Percentiles rank a stretch among this genome's conserved stretches.
Conservation (phyloP, 1,140 invertebrate species). For the Microplitis demolitor region DNA sequence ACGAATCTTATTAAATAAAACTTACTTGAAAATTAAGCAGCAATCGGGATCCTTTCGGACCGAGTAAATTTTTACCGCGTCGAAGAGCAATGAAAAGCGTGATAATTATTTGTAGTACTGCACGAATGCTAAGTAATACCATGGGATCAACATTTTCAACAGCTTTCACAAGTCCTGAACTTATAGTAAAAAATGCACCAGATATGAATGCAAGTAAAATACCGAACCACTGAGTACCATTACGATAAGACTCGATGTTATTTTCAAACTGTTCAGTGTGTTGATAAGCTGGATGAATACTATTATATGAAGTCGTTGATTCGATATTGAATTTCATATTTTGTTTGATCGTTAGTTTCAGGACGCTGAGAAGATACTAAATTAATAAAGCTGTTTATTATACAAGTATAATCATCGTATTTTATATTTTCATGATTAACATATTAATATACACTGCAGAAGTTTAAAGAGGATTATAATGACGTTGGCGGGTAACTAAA, state of each 20-base stretch:
- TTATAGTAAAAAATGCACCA: slow-evolving; percentile 62
- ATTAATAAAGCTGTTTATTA: neutral
- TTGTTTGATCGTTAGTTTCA: neutral
- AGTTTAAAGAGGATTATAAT: slow-evolving; percentile 41
- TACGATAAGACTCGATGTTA: slow-evolving; percentile 50
- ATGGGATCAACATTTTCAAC: slow-evolving; percentile 60
- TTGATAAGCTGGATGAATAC: slow-evolving; percentile 52
- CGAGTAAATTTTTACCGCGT: slow-evolving; percentile 49
- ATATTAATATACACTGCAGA: slow-evolving; percentile 37
- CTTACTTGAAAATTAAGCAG: slow-evolving; percentile 59
- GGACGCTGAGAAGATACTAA: slow-evolving; percentile 29
- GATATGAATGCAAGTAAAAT: slow-evolving; percentile 61
- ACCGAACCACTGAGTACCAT: slow-evolving; percentile 58
- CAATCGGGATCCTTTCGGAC: slow-evolving; percentile 55
- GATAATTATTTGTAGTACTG: slow-evolving; percentile 55
- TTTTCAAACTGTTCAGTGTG: slow-evolving; percentile 54
- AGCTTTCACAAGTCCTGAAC: slow-evolving; percentile 60
- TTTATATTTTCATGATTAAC: slow-evolving; percentile 32
- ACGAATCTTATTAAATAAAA: neutral
- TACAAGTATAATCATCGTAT: neutral
- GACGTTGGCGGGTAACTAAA: neutral
- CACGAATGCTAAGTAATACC: slow-evolving; percentile 58
- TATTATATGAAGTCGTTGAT: slow-evolving; percentile 51
- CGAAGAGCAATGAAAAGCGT: slow-evolving; percentile 51
- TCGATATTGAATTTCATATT: slow-evolving; percentile 54